phyloP scores from a whole-genome alignment of 2,888 invertebrate genomes.

The Carpatolechia fugitivella region DNA sequence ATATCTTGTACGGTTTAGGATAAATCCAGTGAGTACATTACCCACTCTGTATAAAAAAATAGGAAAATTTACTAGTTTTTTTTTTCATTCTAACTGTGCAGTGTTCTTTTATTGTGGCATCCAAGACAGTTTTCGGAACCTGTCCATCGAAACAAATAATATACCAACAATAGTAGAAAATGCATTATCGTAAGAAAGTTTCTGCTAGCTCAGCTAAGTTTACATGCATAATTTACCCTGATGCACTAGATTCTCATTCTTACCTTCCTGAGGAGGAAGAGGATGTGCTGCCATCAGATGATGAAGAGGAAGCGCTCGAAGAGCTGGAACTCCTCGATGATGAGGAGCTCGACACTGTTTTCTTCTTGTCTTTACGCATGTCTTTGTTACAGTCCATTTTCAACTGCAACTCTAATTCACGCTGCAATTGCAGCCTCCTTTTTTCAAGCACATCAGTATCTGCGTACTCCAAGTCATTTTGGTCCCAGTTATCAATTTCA shows the following conservation, averaged over 20 bases:
- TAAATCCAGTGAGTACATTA: too few relatives aligned
- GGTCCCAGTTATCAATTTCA: constrained; percentile 88
- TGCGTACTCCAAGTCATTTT: constrained; percentile 88
- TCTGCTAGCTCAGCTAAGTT: too few relatives aligned
- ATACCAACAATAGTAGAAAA: too few relatives aligned
- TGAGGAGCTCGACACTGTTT: constrained; percentile 83
- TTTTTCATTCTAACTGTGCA: too few relatives aligned
- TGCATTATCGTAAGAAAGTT: too few relatives aligned
- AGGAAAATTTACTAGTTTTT: too few relatives aligned
- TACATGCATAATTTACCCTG: too few relatives aligned
- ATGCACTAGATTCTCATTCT: not conserved
- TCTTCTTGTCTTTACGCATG: constrained; percentile 84
- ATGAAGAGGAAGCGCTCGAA: constrained; percentile 82
- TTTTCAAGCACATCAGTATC: constrained; percentile 89
- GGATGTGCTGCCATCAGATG: constrained; percentile 83
- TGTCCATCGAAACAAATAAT: too few relatives aligned
- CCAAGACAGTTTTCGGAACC: too few relatives aligned
- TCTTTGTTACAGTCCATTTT: constrained; percentile 85
- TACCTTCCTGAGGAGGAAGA: constrained; percentile 79
- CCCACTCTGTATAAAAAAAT: too few relatives aligned
- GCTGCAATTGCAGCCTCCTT: constrained; percentile 85
- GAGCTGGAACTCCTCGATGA: constrained; percentile 83
- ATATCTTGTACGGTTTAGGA: too few relatives aligned
- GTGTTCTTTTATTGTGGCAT: too few relatives aligned
- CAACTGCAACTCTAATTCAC: constrained; percentile 88